Evolutionary conservation across 2,113 vertebrate genomes (phyloP).

Genomic region (Ptilonorhynchus violaceus): DNA sequence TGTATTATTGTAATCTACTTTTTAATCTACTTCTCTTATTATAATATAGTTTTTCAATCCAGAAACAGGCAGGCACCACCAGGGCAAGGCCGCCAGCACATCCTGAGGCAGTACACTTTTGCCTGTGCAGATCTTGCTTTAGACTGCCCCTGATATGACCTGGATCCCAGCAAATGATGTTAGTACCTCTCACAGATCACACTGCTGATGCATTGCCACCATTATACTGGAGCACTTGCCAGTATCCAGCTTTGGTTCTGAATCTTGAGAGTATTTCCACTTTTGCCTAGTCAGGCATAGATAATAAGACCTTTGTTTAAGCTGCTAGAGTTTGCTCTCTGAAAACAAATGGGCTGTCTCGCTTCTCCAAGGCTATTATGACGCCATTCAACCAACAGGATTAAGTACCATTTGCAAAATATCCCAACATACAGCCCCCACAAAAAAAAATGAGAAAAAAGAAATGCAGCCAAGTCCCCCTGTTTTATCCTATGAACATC

Average conservation of each 20-base stretch:
- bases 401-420: neutral
- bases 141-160: neutral
- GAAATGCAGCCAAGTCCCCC: neutral
- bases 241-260: neutral
- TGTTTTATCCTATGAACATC: neutral
- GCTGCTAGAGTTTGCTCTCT: neutral
- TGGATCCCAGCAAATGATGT: neutral
- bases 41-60: neutral
- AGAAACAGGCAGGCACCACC: neutral
- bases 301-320: constrained; percentile 23
- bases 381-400: neutral
- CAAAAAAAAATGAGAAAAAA: accelerated
- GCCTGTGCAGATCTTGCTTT: neutral
- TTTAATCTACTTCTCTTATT: neutral
- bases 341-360: neutral
- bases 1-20: neutral
- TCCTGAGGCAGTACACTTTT: neutral
- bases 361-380: neutral
- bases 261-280: neutral
- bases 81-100: neutral
- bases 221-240: neutral
- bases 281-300: neutral
- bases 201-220: neutral
- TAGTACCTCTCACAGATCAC: neutral
- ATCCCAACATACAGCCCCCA: accelerated